Base-by-base conservation (phyloP, 2,888 invertebrate genomes). In the Diachrysia chrysitis region DNA sequence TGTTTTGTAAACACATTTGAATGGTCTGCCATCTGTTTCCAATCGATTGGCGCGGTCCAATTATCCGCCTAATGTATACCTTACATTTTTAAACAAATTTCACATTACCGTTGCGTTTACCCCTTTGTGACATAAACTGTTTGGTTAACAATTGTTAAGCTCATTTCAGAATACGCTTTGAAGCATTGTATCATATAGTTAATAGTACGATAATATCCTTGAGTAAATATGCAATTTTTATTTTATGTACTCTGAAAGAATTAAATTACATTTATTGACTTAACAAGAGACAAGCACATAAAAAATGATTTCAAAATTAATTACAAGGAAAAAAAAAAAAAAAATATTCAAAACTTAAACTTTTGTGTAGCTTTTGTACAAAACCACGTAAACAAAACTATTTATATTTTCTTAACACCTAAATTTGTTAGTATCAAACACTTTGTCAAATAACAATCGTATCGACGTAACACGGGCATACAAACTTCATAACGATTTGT, bases 21-120 rank as follows among this genome's bases (percentile, higher is more conserved):
- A 42, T 60, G 51, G 42, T 9, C 7, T 19, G 23, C 35, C 62
- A 58, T 51, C 54, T 67, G 69, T 12, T 61, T 58, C 55, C n/a
- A 29, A 62, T 62, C 62, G 48, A 51, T 55, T 58, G 29, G 16
- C 12, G 25, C 17, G 5, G 12, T 12, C 14, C 12, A 14, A 35
- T 46, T 37, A 46, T 37, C 23, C 29, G 46, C 58, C 4, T 16
- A 6, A 63, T 55, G 10, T 55, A 48, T 19, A 3, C 1, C 2
- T 21, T 35, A 17, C 16, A 16, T 57, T 37, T 35, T 23, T 10
- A 51, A 51, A 72, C 37, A 48, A 10, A 4, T 48, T 51, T 2
- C 21, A 51, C 21, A 1, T 17, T 19, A 17, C 19, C 19, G 19
- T 19, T 51, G 10, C 5, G 3, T n/a, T 17, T 17, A 17, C 25